phyloP scores from a whole-genome alignment of 2,888 invertebrate species.

The Phaonia tiefii region DNA sequence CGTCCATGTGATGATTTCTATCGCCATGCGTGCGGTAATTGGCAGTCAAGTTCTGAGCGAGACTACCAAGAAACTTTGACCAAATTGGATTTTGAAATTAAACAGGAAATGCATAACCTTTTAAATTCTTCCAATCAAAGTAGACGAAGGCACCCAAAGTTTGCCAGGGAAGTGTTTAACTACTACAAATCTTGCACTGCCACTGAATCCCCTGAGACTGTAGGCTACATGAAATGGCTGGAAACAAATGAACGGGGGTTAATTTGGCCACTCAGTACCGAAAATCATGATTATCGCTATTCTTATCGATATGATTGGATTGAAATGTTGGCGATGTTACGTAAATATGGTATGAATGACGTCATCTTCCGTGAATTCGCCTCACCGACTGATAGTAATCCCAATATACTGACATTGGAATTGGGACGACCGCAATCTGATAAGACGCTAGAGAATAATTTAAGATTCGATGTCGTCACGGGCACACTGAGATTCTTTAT shows the following conservation, averaged over 20 bases:
- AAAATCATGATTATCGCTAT: not conserved
- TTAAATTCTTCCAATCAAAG: not conserved
- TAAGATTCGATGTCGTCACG: conserved; percentile 11
- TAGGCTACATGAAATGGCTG: conserved; percentile 12
- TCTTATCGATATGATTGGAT: conserved; percentile 6
- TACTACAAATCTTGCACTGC: conserved; percentile 8
- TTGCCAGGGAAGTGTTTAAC: not conserved
- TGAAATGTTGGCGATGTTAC: conserved; percentile 10
- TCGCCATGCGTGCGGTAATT: conserved; percentile 25
- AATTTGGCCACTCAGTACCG: not conserved
- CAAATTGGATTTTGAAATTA: conserved; percentile 16
- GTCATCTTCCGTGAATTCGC: conserved; percentile 4
- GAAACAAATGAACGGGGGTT: not conserved
- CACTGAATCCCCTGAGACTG: not conserved
- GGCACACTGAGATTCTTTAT: conserved; percentile 20
- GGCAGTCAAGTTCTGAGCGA: not conserved
- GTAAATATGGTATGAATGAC: conserved; percentile 17
- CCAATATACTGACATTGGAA: conserved; percentile 11
- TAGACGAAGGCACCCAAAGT: not conserved
- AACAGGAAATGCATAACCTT: not conserved
- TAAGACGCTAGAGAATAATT: not conserved
- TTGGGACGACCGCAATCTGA: not conserved
- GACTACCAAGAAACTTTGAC: conserved; percentile 18
- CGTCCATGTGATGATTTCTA: conserved; percentile 27
- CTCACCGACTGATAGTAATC: not conserved